Evolutionary conservation across 2,113 vertebrate species (phyloP), one percentile per base, ranked within the genome.

Genomic region (Xerus inauris): DNA sequence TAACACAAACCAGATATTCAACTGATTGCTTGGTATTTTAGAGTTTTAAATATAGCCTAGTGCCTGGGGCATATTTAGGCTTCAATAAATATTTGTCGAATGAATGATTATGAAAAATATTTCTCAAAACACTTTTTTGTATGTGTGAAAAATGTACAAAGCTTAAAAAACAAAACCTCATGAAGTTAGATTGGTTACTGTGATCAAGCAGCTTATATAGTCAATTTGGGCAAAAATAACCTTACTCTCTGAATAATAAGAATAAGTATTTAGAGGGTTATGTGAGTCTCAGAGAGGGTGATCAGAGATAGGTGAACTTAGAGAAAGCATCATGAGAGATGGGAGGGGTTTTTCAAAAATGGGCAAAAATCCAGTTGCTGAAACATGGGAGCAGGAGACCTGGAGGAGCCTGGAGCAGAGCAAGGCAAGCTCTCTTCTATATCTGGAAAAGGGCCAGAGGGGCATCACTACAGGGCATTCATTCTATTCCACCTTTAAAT

Each of bases 41-140:
- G 45, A 96, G 16, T 97, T 64, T 94, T 57, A 93, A 92, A 92
- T 71, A 67, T 38, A 94, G 30, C 17, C 71, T 62, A 57, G 38
- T 73, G 35, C 54, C 75, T 75, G 69, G 65, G 65, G 59, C 38
- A 30, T 85, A 73, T 89, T 84, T 51, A 47, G 35, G 81, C 38
- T 42, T 88, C 51, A 95, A 6, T 82, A 72, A 76, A 88, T 90
- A 49, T 59, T 80, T 95, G 71, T 93, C 81, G 40, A 89, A 72
- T 96, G 51, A 94, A 94, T 94, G 38, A 83, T 77, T 77, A 73
- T 17, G n/a, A 91, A 93, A 83, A 51, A 26, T 17, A 73, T 32
- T 82, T 95, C 54, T 84, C 10, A 72, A 59, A 22, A 59, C 7
- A 42, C 77, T 26, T 38, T 49, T 19, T 90, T 76, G 49, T 17